Percentiles rank a stretch among this genome's conserved stretches.
Conservation (phyloP, 2,888 invertebrate genomes). For the Ormyrus nitidulus region DNA sequence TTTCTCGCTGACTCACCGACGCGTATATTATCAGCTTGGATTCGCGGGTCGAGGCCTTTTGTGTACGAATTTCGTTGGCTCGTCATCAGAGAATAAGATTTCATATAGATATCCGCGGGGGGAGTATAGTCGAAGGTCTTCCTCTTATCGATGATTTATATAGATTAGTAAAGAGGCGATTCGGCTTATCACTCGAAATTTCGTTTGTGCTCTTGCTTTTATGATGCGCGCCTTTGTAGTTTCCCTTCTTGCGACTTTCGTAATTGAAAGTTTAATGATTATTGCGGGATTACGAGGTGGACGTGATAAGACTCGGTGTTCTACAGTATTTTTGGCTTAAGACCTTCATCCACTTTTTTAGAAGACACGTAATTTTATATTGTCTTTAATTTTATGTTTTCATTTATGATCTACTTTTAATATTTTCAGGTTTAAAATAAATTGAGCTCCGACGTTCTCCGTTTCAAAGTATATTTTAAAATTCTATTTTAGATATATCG, state of each 20-base stretch:
- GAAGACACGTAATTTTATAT: no score
- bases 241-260: slow-evolving; percentile 9
- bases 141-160: slow-evolving; percentile 38
- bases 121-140: not conserved
- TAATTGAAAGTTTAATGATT: slow-evolving; percentile 31
- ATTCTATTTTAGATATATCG: no score
- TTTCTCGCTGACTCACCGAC: slow-evolving; percentile 42
- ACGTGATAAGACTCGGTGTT: not conserved
- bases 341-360: no score
- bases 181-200: slow-evolving; percentile 26
- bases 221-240: slow-evolving; percentile 13
- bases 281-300: slow-evolving; percentile 1
- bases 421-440: no score
- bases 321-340: no score
- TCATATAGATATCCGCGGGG: slow-evolving; percentile 6
- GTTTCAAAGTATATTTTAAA: no score
- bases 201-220: slow-evolving; percentile 12
- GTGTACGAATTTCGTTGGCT: slow-evolving; percentile 18
- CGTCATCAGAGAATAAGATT: slow-evolving; percentile 5
- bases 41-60: slow-evolving; percentile 8
- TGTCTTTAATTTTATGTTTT: no score
- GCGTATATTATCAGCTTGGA: slow-evolving; percentile 40
- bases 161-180: slow-evolving; percentile 39
- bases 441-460: no score
- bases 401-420: no score